A percentile compares a stretch with the other conserved stretches of the same genome.
Evolutionary conservation across 2,113 vertebrate genomes (phyloP).

Genomic region (Vicugna pacos): DNA sequence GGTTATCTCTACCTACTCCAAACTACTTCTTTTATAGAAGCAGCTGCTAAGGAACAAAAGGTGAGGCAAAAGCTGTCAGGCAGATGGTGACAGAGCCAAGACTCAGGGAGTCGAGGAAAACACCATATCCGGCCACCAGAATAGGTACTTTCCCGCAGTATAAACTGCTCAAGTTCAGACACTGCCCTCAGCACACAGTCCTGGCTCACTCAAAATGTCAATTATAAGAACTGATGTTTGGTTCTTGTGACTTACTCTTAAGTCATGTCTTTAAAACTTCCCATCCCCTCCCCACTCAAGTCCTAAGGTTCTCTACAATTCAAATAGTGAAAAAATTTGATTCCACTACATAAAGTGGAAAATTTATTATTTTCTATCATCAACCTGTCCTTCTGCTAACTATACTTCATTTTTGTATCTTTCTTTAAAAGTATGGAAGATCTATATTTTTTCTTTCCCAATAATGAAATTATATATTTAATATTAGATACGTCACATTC

Average conservation of each 20-base stretch:
- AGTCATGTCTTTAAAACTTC: not conserved
- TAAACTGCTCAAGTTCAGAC: not conserved
- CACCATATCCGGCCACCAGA: not conserved
- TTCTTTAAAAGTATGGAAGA: slow-evolving; percentile 36
- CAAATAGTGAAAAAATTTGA: not conserved
- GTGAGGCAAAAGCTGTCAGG: not conserved
- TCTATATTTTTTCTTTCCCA: slow-evolving; percentile 10
- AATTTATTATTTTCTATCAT: slow-evolving; percentile 39
- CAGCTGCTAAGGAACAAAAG: not conserved
- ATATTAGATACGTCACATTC: not conserved
- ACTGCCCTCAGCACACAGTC: not conserved
- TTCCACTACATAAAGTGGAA: not conserved
- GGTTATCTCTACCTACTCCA: not conserved
- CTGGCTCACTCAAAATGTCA: not conserved
- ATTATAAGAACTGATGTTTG: not conserved
- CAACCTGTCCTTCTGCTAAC: not conserved
- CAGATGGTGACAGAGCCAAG: not conserved
- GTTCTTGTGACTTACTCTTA: not conserved
- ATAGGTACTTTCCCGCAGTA: not conserved
- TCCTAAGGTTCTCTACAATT: not conserved
- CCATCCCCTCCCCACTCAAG: too few relatives aligned
- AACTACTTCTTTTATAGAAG: not conserved
- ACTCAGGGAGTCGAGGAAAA: not conserved
- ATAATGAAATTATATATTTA: slow-evolving; percentile 40
- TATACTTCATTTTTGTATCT: slow-evolving; percentile 20